phyloP scores from a whole-genome alignment of 2,797 vertebrate genomes.

The Chaenodraco wilsoni region DNA sequence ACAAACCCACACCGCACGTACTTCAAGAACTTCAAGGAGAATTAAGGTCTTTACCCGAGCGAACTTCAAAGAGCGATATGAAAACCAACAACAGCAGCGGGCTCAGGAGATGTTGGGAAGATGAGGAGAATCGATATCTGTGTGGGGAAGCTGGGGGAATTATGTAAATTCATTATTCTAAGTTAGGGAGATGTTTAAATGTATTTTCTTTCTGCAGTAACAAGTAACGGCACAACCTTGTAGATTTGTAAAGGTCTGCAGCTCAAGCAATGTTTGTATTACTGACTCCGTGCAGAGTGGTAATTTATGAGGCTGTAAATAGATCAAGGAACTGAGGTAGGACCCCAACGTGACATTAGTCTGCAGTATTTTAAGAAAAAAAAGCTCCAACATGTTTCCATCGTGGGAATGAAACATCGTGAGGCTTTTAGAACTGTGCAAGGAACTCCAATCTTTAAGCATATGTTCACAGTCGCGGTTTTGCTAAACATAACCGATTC shows the following conservation, averaged over 20 bases:
- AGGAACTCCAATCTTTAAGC: constrained; percentile 37
- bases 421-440: constrained; percentile 26
- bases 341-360: constrained; percentile 2
- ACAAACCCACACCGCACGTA: constrained; percentile 49
- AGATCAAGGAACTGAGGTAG: constrained; percentile 33
- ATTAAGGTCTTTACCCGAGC: constrained; percentile 32
- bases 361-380: constrained; percentile 22
- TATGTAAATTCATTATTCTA: constrained; percentile 54
- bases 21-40: constrained; percentile 49
- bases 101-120: constrained; percentile 81
- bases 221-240: constrained; percentile 23
- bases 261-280: constrained; percentile 45
- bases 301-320: constrained; percentile 56
- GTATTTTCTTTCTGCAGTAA: constrained; percentile 12
- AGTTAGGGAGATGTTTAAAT: constrained; percentile 17
- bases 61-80: constrained; percentile 72
- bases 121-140: constrained; percentile 87
- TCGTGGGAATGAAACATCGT: constrained; percentile 18
- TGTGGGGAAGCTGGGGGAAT: constrained; percentile 76
- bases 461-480: constrained; percentile 64
- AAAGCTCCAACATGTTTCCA: constrained; percentile 19
- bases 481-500: constrained; percentile 54
- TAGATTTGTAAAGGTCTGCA: constrained; percentile 37
- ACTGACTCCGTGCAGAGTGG: constrained; percentile 39
- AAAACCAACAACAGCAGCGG: constrained; percentile 72